Evolutionary conservation across 2,113 vertebrate species (phyloP).

Genomic region (Menidia beryllina): DNA sequence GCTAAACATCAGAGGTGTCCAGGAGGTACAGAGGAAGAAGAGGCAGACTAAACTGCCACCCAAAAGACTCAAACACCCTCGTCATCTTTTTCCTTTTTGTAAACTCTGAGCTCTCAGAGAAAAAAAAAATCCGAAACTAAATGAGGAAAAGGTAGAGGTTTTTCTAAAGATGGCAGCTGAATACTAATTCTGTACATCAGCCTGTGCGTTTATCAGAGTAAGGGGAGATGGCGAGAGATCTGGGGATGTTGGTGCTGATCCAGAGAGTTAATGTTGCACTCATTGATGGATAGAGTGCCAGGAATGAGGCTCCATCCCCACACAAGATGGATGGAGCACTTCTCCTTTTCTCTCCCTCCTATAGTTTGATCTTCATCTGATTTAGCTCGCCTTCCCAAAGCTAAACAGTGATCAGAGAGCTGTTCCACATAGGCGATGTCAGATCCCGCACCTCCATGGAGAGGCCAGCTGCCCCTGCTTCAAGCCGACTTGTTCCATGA

Average conservation of each 20-base stretch:
- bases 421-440: conserved; percentile 39
- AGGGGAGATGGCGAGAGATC: conserved; percentile 75
- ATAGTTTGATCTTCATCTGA: conserved; percentile 61
- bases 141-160: conserved; percentile 55
- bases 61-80: conserved; percentile 1
- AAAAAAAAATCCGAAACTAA: conserved; percentile 21
- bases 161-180: conserved; percentile 55
- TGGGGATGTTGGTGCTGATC: conserved; percentile 81
- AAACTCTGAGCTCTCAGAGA: conserved; percentile 35
- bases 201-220: conserved; percentile 70
- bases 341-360: conserved; percentile 23
- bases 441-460: conserved; percentile 20
- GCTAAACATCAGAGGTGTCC: conserved; percentile 39
- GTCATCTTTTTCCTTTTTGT: neutral
- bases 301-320: conserved; percentile 72
- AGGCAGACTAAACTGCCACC: neutral
- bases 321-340: conserved; percentile 75
- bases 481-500: neutral
- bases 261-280: conserved; percentile 84
- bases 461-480: neutral
- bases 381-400: conserved; percentile 48
- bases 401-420: conserved; percentile 65
- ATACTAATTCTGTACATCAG: conserved; percentile 64
- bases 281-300: conserved; percentile 83
- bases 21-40: neutral